Base-by-base conservation (phyloP, 2,888 invertebrate species). In the Steinernema hermaphroditum region DNA sequence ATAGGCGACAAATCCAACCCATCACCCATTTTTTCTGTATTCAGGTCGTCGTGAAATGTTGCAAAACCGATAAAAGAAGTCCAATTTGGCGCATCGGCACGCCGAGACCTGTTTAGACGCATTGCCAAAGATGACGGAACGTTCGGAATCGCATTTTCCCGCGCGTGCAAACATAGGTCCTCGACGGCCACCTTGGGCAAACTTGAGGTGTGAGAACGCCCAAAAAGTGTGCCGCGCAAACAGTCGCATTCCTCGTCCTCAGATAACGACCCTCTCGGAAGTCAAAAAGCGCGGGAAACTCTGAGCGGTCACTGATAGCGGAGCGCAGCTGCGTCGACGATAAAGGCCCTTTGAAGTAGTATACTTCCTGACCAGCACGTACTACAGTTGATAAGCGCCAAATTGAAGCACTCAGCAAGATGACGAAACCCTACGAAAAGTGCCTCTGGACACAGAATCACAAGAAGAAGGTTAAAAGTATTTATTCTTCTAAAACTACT, bases 161-260 rank as follows among this genome's bases (percentile, higher is more conserved):
- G 14, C 22, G 54, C 16, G 54, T 54, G 54, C 54, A 54, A 54
- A 54, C 54, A 54, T 8, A 37, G 37, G n/a, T 49, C 54, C 6
- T 54, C 16, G 19, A 16, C 19, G 16, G 9, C n/a, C 46, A 19
- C 16, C 16, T 24, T 54, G 22, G 54, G n/a, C 37, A 37, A 37
- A 37, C n/a, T 2, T 22, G 27, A 54, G 27, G 24, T 54, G 46
- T 46, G 54, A 54, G 54, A 54, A 54, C 54, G 54, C 54, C 27
- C 24, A 54, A 54, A 22, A 54, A 54, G n/a, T 54, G 19, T 54
- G 54, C 27, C 54, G 27, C 12, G 19, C 54, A 54, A 54, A 54
- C 54, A 54, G 46, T 41, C 46, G 46, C 9, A 46, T 6, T 9
- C 46, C 9, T 46, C n/a, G 16, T 19, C 46, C 4, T 16, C 46